Conservation (phyloP, 2,888 invertebrate genomes). For the Helleia helle region DNA sequence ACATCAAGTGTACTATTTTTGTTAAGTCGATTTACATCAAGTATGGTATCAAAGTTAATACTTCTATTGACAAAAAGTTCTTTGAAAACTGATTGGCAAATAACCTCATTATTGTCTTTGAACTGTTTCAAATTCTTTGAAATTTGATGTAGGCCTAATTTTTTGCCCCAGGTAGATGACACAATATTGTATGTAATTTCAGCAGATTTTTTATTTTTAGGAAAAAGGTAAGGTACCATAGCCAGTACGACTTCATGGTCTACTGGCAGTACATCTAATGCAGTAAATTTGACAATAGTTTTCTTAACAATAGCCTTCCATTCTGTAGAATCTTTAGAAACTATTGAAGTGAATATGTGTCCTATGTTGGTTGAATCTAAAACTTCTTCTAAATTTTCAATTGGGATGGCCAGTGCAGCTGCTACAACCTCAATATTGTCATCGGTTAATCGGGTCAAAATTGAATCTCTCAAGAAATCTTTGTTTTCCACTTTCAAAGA, state of each 20-base stretch:
- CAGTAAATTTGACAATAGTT: conserved; percentile 62
- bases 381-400: conserved; percentile 42
- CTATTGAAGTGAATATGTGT: conserved; percentile 61
- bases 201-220: conserved; percentile 44
- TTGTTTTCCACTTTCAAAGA: conserved; percentile 62
- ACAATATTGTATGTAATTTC: conserved; percentile 43
- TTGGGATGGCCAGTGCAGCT: conserved; percentile 65
- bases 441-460: conserved; percentile 79
- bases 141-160: conserved; percentile 35
- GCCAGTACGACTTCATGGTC: conserved; percentile 74
- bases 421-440: conserved; percentile 76
- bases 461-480: conserved; percentile 76
- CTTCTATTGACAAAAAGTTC: conserved; percentile 39
- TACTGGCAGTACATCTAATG: conserved; percentile 49
- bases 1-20: conserved; percentile 43
- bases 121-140: conserved; percentile 28
- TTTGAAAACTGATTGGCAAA: conserved; percentile 43
- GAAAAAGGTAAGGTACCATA: conserved; percentile 77
- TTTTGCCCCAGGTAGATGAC: conserved; percentile 48
- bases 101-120: conserved; percentile 30
- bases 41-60: conserved; percentile 34
- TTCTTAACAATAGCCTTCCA: conserved; percentile 53
- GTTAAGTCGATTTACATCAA: conserved; percentile 39
- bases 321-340: conserved; percentile 49
- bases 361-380: conserved; percentile 58